These are phyloP conservation scores for Xestia sexstrigata DNA, from an alignment of 2,888 invertebrate species.

Conservation along the genomic window DNA sequence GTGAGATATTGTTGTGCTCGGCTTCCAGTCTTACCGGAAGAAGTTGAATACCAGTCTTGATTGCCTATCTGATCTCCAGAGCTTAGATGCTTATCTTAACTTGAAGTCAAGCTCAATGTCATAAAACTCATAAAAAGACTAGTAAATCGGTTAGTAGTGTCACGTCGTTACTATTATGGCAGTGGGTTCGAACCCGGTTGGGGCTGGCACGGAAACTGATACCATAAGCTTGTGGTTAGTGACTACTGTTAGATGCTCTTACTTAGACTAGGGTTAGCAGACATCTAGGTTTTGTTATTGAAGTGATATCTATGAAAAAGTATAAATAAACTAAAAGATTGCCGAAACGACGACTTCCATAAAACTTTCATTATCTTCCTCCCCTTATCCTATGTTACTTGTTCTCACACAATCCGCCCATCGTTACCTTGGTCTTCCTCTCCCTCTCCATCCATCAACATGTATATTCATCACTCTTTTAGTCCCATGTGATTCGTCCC, in stretches of 20 bases:
- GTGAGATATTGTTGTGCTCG: neutral
- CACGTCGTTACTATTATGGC: conserved; percentile 28
- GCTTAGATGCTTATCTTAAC: neutral
- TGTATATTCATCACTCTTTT: no score
- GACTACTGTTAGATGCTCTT: conserved; percentile 45
- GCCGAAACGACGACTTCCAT: no score
- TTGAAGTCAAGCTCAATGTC: neutral
- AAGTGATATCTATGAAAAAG: neutral
- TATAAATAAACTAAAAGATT: no score
- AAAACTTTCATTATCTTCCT: no score
- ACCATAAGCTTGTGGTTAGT: conserved; percentile 51
- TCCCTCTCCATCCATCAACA: no score
- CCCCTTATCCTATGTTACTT: no score
- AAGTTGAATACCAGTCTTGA: neutral
- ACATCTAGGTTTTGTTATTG: neutral
- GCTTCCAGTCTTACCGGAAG: neutral
- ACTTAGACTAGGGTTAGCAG: conserved; percentile 49
- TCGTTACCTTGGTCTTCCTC: no score
- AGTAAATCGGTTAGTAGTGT: conserved; percentile 21
- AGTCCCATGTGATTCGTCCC: no score
- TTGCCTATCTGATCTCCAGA: neutral
- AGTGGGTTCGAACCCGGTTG: conserved; percentile 44
- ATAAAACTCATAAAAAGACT: neutral
- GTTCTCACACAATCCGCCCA: no score
- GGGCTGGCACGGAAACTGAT: conserved; percentile 35